Base-by-base conservation (phyloP, 2,113 vertebrate species). In the Bostrychus sinensis region DNA sequence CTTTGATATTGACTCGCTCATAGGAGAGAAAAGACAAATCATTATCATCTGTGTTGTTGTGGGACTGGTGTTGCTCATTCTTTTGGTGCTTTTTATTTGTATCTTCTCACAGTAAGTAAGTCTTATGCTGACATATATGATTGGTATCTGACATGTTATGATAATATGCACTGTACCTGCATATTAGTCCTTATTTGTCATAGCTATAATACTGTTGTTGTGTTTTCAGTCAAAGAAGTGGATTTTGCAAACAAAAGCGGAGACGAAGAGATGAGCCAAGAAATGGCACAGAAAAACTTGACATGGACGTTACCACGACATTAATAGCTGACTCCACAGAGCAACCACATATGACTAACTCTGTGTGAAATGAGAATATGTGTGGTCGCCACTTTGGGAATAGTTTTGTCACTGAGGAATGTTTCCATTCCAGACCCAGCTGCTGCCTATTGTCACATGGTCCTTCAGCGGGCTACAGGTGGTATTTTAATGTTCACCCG, bases 21-120 rank as follows among this genome's bases (percentile, higher is more conserved):
- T 57, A 58, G 89, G 63, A 46, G 91, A 89, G 0, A 82, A 72
- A 56, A 84, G 73, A n/a, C 86, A 91, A 34, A 81, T 95, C 54
- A 78, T 95, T 55, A 92, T 95, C 8, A 80, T 82, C 63, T 87
- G 91, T 25, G 38, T 92, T 72, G 76, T 95, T 4, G 69, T 77
- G 1, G 89, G 85, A 8, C 86, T 96, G 50, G 64, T 93, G 23
- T 10, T 89, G 26, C 86, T 96, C 41, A 90, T 94, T 48, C 69
- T 94, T 10, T 56, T 95, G 62, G 88, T 94, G 19, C 51, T 92
- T 2, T 81, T 90, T 53, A 77, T 93, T 77, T 93, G 91, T 86
- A 67, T 92, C 19, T 94, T 86, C 82, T 89, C 89, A 74, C 87
- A 91, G 95, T 96, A 90, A 95, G 95, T 36, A 36, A 19, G 11